These are phyloP conservation scores for Petroica traversi DNA, from an alignment of 2,113 vertebrate genomes.

Conservation along the genomic window DNA sequence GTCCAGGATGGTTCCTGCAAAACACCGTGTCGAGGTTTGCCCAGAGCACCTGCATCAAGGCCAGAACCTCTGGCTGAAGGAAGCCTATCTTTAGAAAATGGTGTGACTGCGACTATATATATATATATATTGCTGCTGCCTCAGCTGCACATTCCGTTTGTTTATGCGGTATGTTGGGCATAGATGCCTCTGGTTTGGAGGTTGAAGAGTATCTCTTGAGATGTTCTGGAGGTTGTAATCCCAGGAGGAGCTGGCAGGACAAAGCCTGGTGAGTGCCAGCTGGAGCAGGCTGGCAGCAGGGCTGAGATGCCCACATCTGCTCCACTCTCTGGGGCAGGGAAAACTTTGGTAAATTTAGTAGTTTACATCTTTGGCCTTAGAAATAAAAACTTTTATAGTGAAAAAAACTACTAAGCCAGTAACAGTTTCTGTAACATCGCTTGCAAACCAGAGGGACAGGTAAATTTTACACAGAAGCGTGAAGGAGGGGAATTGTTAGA, in stretches of 20 bases:
- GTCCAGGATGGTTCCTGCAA: not conserved
- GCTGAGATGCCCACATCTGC: not conserved
- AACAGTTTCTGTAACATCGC: not conserved
- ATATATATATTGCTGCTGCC: not conserved
- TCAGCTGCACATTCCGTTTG: not conserved
- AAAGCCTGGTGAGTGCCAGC: not conserved
- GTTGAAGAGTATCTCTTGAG: not conserved
- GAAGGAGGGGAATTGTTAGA: not conserved
- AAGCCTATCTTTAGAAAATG: slow-evolving; percentile 13
- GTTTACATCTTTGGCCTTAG: not conserved
- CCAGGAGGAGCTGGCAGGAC: not conserved
- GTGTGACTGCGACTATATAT: not conserved
- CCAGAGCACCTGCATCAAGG: not conserved
- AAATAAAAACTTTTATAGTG: not conserved
- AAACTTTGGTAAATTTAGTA: not conserved
- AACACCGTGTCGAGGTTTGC: not conserved
- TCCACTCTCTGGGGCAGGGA: accelerated
- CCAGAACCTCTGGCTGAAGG: slow-evolving; percentile 23
- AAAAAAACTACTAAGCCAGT: not conserved
- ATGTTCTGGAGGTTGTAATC: not conserved
- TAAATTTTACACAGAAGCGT: not conserved
- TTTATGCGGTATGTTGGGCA: not conserved
- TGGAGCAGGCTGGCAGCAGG: not conserved
- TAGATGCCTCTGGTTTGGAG: not conserved
- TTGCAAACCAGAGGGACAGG: not conserved